These are phyloP conservation scores for Monochamus alternatus DNA, from an alignment of 2,888 invertebrate species.

Conservation along the genomic window DNA sequence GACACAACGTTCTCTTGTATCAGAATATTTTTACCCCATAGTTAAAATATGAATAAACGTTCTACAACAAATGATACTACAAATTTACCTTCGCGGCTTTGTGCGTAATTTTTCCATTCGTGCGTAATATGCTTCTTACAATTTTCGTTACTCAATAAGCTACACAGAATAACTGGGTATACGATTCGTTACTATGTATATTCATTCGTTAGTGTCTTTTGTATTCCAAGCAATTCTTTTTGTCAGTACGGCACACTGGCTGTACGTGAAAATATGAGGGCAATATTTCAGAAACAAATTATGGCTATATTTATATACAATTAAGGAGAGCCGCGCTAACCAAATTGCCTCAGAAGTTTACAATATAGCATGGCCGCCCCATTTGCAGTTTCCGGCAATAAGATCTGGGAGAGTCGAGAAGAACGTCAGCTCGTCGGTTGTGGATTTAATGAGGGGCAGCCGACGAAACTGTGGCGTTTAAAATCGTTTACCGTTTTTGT, in stretches of 20 bases:
- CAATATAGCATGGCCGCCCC: slow-evolving; percentile 5
- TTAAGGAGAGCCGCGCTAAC: background rate
- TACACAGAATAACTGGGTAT: too few species aligned
- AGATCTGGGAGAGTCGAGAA: slow-evolving; percentile 3
- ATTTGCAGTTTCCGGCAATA: slow-evolving; percentile 13
- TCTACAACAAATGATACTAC: too few species aligned
- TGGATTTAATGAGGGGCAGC: slow-evolving; percentile 1
- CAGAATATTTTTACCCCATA: too few species aligned
- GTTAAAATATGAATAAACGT: too few species aligned
- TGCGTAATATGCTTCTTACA: too few species aligned
- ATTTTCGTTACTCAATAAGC: too few species aligned
- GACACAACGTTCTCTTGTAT: too few species aligned
- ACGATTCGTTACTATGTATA: too few species aligned
- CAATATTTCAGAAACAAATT: background rate
- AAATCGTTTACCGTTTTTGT: slow-evolving; percentile 5
- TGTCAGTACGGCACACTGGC: background rate
- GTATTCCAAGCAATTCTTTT: too few species aligned
- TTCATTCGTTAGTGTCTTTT: too few species aligned
- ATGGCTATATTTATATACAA: slow-evolving; percentile 2
- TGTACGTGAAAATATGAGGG: background rate
- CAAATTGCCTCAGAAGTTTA: slow-evolving; percentile 7
- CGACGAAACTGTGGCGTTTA: slow-evolving; percentile 10
- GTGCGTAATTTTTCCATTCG: too few species aligned
- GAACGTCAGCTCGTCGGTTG: background rate
- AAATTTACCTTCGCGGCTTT: too few species aligned